Conservation (phyloP, 2,888 invertebrate genomes). For the Liodrosophila aerea region DNA sequence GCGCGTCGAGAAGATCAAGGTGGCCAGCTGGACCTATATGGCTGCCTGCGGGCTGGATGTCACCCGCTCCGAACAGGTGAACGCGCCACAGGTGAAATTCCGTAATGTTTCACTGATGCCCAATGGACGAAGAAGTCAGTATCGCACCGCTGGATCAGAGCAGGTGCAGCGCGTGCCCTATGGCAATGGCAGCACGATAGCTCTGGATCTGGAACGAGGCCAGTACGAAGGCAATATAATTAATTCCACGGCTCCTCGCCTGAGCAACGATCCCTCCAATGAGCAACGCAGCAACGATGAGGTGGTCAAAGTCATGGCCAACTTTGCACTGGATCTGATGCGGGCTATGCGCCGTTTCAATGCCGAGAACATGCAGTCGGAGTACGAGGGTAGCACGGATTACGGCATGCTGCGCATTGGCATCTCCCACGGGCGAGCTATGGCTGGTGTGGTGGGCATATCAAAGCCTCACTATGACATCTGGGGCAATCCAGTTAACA, state of each 20-base stretch:
- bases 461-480: constrained; percentile 97
- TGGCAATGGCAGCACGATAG: constrained; percentile 59
- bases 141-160: constrained; percentile 49
- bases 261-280: constrained; percentile 58
- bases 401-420: constrained; percentile 84
- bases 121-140: constrained; percentile 79
- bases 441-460: constrained; percentile 97
- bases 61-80: constrained; percentile 85
- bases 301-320: constrained; percentile 85
- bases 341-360: constrained; percentile 85
- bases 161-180: constrained; percentile 56
- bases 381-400: constrained; percentile 73
- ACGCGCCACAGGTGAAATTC: constrained; percentile 74
- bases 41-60: constrained; percentile 96
- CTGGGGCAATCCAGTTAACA: constrained; percentile 98
- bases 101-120: constrained; percentile 79
- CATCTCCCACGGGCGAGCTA: constrained; percentile 94
- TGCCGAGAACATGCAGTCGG: constrained; percentile 85
- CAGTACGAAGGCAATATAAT: constrained; percentile 72
- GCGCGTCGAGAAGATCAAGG: constrained; percentile 97
- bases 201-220: constrained; percentile 62
- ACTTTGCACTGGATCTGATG: constrained; percentile 90
- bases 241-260: constrained; percentile 26
- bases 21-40: constrained; percentile 98
- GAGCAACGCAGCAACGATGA: constrained; percentile 79